phyloP scores from a whole-genome alignment of 2,113 vertebrate genomes.

The Electrona antarctica region DNA sequence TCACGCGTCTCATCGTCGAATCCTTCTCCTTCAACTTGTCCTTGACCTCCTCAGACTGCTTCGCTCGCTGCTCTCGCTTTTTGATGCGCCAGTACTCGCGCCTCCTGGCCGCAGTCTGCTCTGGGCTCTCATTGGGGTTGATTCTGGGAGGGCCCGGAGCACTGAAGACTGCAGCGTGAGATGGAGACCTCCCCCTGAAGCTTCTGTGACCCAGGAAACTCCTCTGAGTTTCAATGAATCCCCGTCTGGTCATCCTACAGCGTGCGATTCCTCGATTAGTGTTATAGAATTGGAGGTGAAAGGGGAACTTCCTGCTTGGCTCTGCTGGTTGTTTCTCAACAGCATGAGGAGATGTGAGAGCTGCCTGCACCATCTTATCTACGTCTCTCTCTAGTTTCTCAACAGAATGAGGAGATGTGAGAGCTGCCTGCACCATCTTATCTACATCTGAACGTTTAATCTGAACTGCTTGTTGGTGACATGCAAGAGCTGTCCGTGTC shows the following conservation, averaged over 20 bases:
- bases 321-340: slow-evolving; percentile 34
- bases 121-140: slow-evolving; percentile 61
- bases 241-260: slow-evolving; percentile 62
- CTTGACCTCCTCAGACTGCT: slow-evolving; percentile 73
- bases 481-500: not conserved
- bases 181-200: slow-evolving; percentile 46
- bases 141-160: slow-evolving; percentile 39
- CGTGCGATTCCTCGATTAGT: slow-evolving; percentile 29
- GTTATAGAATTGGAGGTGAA: slow-evolving; percentile 25
- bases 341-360: not conserved
- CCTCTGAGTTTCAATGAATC: slow-evolving; percentile 61
- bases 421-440: too few relatives aligned
- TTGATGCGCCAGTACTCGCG: slow-evolving; percentile 81
- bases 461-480: not conserved
- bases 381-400: too few relatives aligned
- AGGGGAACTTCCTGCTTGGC: slow-evolving; percentile 33
- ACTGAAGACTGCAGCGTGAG: slow-evolving; percentile 30
- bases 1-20: slow-evolving; percentile 68
- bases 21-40: slow-evolving; percentile 72
- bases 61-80: slow-evolving; percentile 80
- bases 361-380: not conserved
- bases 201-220: slow-evolving; percentile 56
- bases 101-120: slow-evolving; percentile 72
- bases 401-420: too few relatives aligned
- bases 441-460: too few relatives aligned